phyloP scores from a whole-genome alignment of 2,888 invertebrate species.

The Thereva nobilitata region DNA sequence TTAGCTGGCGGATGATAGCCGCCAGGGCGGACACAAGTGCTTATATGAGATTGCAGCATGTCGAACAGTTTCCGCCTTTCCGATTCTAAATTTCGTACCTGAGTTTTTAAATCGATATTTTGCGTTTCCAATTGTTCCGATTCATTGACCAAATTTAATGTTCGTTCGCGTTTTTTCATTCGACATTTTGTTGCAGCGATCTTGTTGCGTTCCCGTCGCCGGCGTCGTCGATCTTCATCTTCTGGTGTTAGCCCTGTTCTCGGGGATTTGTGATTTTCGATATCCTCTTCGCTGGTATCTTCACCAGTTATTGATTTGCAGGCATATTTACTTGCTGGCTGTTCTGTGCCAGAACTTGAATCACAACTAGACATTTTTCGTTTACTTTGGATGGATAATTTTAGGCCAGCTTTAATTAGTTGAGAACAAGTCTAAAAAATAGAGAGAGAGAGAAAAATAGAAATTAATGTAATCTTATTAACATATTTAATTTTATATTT shows the following conservation, averaged over 20 bases:
- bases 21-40: constrained; percentile 65
- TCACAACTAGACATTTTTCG: constrained; percentile 75
- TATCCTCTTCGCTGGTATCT: constrained; percentile 49
- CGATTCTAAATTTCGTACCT: constrained; percentile 79
- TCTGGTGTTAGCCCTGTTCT: constrained; percentile 78
- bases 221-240: constrained; percentile 84
- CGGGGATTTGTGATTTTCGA: constrained; percentile 60
- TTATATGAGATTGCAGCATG: constrained; percentile 75
- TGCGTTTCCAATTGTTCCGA: constrained; percentile 84
- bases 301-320: constrained; percentile 46
- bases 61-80: constrained; percentile 78
- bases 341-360: constrained; percentile 59
- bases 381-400: constrained; percentile 87
- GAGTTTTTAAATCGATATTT: constrained; percentile 80
- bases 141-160: constrained; percentile 82
- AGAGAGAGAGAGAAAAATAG: not conserved
- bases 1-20: constrained; percentile 54
- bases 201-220: constrained; percentile 89
- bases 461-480: not conserved
- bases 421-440: constrained; percentile 78
- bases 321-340: constrained; percentile 53
- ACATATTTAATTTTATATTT: not conserved
- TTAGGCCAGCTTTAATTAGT: constrained; percentile 87
- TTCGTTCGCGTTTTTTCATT: constrained; percentile 89
- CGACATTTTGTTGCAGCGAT: constrained; percentile 94